A percentile compares a stretch with the other conserved stretches of the same genome.
These are phyloP conservation scores for Microvelia longipes DNA, from an alignment of 1,140 invertebrate genomes.

Conservation along the genomic window DNA sequence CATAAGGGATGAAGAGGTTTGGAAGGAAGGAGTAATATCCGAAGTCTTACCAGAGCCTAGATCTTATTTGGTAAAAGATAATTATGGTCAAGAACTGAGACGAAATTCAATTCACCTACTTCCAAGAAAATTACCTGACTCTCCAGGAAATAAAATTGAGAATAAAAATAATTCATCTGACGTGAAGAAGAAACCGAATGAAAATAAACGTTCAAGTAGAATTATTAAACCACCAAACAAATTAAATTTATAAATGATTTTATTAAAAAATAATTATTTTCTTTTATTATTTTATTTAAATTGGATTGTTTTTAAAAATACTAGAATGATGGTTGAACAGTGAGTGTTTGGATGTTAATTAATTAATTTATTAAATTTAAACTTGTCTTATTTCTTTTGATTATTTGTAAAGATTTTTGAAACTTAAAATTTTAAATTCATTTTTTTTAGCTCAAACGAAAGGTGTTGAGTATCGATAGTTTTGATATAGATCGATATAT, in stretches of 20 bases:
- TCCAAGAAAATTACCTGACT: background rate
- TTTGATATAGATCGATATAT: no score
- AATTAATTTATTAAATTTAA: no score
- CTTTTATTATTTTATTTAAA: no score
- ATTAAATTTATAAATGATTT: background rate
- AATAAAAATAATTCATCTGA: background rate
- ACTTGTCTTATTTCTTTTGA: no score
- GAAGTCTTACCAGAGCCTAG: background rate
- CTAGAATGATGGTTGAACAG: no score
- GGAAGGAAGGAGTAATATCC: background rate
- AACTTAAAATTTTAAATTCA: no score
- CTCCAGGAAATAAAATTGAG: background rate
- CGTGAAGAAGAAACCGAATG: background rate
- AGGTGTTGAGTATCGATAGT: no score
- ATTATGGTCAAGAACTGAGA: background rate
- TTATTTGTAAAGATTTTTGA: no score
- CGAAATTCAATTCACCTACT: background rate
- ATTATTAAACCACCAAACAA: background rate
- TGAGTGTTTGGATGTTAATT: no score
- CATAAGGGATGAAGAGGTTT: background rate
- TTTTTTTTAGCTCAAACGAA: no score
- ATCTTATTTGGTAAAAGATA: background rate
- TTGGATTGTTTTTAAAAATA: no score
- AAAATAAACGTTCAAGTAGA: background rate
- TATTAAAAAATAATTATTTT: no score